These are phyloP conservation scores for Odontophorus gujanensis DNA, from an alignment of 2,113 vertebrate species.

Conservation along the genomic window DNA sequence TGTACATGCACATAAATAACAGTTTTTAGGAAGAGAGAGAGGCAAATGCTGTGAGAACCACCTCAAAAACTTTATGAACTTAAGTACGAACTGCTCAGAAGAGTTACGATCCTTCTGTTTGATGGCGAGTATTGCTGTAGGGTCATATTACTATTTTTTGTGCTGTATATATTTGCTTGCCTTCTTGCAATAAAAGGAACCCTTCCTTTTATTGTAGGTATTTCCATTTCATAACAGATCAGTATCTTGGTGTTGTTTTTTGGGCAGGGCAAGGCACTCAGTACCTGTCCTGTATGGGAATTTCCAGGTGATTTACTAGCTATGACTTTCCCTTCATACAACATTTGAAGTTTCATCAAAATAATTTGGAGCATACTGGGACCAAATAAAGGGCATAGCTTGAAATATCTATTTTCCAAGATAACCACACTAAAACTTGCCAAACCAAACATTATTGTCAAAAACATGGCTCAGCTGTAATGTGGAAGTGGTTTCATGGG, in stretches of 20 bases:
- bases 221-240: conserved; percentile 42
- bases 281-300: neutral
- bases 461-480: conserved; percentile 9
- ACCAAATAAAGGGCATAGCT: conserved; percentile 28
- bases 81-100: conserved; percentile 42
- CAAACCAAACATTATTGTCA: conserved; percentile 43
- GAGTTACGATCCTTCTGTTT: conserved; percentile 37
- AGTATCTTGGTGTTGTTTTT: conserved; percentile 36
- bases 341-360: conserved; percentile 42
- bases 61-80: conserved; percentile 34
- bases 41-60: neutral
- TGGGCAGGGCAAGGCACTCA: conserved; percentile 27
- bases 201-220: neutral
- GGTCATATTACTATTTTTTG: conserved; percentile 31
- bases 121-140: conserved; percentile 13
- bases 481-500: conserved; percentile 39
- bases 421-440: conserved; percentile 21
- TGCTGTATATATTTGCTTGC: conserved; percentile 29
- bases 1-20: neutral
- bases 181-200: conserved; percentile 27
- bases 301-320: conserved; percentile 13
- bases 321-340: conserved; percentile 11
- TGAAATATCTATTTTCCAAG: conserved; percentile 30
- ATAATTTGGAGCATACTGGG: conserved; percentile 26
- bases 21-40: neutral